phyloP scores from a whole-genome alignment of 2,888 invertebrate genomes.

The Pseudococcus longispinus region DNA sequence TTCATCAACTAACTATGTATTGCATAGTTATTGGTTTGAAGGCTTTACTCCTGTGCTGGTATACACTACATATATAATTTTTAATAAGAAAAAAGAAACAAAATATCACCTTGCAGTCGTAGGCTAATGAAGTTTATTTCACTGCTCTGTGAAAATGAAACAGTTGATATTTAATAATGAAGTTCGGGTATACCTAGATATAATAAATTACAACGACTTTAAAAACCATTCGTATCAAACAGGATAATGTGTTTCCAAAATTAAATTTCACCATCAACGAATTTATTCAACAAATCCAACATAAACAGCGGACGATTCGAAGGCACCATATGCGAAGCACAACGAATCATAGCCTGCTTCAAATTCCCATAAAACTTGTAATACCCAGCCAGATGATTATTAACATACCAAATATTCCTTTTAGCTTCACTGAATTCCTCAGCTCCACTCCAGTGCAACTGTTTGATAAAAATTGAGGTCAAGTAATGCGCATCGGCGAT shows the following conservation, averaged over 20 bases:
- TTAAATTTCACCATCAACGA: neutral
- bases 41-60: too few relatives aligned
- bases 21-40: too few relatives aligned
- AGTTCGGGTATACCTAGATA: too few relatives aligned
- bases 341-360: conserved; percentile 75
- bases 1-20: too few relatives aligned
- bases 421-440: conserved; percentile 71
- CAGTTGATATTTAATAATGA: too few relatives aligned
- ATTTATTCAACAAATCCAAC: conserved; percentile 72
- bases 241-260: conserved; percentile 61
- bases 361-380: conserved; percentile 75
- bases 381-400: conserved; percentile 75
- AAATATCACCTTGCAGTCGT: too few relatives aligned
- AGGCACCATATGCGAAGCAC: conserved; percentile 84
- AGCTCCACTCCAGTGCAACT: conserved; percentile 70
- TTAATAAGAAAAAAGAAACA: too few relatives aligned
- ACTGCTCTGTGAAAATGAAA: too few relatives aligned
- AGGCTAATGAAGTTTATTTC: too few relatives aligned
- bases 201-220: too few relatives aligned
- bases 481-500: conserved; percentile 89
- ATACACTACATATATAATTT: too few relatives aligned
- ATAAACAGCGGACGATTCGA: conserved; percentile 80
- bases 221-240: too few relatives aligned
- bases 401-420: conserved; percentile 70
- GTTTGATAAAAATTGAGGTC: conserved; percentile 65